Base-by-base conservation (phyloP, 1,140 invertebrate genomes). In the Brachionus rubens region DNA sequence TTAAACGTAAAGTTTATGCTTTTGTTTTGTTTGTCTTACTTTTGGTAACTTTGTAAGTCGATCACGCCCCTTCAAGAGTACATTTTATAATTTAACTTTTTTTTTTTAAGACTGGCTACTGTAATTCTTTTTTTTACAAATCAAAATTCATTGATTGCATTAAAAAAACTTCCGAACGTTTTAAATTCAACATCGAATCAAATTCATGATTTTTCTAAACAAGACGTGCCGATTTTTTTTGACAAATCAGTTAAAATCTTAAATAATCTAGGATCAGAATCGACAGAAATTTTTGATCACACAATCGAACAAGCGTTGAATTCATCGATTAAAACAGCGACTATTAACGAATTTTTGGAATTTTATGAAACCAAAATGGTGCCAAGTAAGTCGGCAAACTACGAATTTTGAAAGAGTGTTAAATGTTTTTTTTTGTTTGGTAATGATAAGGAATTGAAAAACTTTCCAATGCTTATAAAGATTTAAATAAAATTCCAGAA, bases 81-180 rank as follows among this genome's bases (percentile, higher is more conserved):
- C 14, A 19, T 33, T 41, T 41, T 1, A 33, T 62, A 9, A 24
- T 62, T 41, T 2, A 26, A 30, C 21, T 36, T 43, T 65, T 67
- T 41, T 47, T 67, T 26, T 67, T 67, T 24, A 47, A 70, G 67
- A 48, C 3, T 70, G 43, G 67, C 21, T 14, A 47, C 26, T 26
- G 46, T 72, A 33, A 72, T 54, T 40, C 6, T 72, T 9, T 72
- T 72, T 48, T 72, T 72, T 26, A 72, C 68, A 19, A 48, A 48
- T 48, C 68, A 72, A 40, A 72, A 72, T 72, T 28, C 68, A 3
- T 9, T 40, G 5, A 30, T 54, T 19, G 68, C 50, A 2, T 50
- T 72, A 24, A 48, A 48, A 40, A 48, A 54, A 21, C 5, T 72
- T 9, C 68, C 68, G 9, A 54, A 50, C 10, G 1, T 72, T 9